phyloP scores from a whole-genome alignment of 2,797 vertebrate genomes.

The Catostomus latipinnis region DNA sequence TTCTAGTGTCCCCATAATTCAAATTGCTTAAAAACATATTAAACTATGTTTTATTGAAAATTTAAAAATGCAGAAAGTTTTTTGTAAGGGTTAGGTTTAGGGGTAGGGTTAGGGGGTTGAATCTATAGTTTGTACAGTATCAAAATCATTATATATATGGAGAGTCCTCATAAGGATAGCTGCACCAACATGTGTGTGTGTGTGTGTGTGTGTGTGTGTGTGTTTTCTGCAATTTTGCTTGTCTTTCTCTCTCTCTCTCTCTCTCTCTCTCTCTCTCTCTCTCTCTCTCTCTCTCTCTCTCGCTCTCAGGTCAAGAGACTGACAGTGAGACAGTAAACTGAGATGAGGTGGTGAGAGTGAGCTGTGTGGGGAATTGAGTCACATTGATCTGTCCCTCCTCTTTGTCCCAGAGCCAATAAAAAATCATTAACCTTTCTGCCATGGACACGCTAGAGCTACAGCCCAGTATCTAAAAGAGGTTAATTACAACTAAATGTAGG shows the following conservation, averaged over 20 bases:
- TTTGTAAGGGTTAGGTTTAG: too few species aligned
- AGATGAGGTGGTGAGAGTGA: conserved; percentile 74
- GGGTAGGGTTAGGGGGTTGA: too few species aligned
- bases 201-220: too few species aligned
- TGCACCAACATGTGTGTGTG: too few species aligned
- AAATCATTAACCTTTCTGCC: conserved; percentile 84
- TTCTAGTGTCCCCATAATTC: too few species aligned
- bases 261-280: neutral
- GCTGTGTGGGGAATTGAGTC: conserved; percentile 76
- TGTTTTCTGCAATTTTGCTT: neutral
- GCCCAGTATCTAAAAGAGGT: conserved; percentile 83
- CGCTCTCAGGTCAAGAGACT: neutral
- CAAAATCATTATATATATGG: too few species aligned
- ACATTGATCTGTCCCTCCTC: conserved; percentile 82
- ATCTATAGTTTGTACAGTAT: too few species aligned
- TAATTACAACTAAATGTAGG: conserved; percentile 84
- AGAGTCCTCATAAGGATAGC: too few species aligned
- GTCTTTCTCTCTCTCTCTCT: neutral
- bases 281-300: neutral
- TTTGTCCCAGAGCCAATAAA: conserved; percentile 76
- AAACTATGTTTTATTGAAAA: too few species aligned
- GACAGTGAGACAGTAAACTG: conserved; percentile 46
- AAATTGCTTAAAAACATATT: too few species aligned
- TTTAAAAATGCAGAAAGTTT: too few species aligned
- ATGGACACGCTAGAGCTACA: conserved; percentile 79